phyloP scores from a whole-genome alignment of 2,113 vertebrate genomes.

The Delphinus delphis region DNA sequence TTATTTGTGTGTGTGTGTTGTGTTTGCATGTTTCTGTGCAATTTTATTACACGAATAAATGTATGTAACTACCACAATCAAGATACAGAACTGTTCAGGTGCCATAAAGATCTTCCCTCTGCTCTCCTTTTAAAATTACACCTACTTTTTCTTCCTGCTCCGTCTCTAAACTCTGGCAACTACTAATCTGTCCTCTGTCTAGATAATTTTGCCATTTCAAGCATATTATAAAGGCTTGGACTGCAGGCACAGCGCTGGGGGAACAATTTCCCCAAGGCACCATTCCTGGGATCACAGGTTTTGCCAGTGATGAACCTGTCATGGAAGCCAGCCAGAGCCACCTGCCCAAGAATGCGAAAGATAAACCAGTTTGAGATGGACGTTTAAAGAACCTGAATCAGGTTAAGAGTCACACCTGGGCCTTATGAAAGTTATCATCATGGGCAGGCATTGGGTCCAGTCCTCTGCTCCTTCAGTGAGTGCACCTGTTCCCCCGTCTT shows the following conservation, averaged over 20 bases:
- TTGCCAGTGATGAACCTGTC: constrained; percentile 71
- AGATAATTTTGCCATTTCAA: not conserved
- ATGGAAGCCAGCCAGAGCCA: constrained; percentile 67
- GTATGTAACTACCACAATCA: not conserved
- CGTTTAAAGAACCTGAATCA: constrained; percentile 31
- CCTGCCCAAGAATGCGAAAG: constrained; percentile 26
- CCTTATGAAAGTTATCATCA: not conserved
- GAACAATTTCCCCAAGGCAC: constrained; percentile 30
- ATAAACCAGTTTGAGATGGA: constrained; percentile 77
- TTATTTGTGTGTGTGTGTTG: not conserved
- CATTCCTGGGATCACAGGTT: constrained; percentile 89
- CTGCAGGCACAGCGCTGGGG: not conserved
- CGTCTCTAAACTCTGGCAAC: not conserved
- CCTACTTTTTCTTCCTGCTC: not conserved
- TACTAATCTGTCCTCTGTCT: not conserved
- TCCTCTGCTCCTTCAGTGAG: not conserved
- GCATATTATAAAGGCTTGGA: not conserved
- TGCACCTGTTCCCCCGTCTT: not conserved
- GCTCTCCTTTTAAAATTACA: not conserved
- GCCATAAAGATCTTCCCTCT: not conserved
- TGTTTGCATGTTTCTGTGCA: not conserved
- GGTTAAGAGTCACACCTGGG: not conserved
- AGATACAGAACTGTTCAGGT: not conserved
- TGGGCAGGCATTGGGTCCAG: not conserved
- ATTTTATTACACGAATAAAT: not conserved